Evolutionary conservation across 2,797 vertebrate genomes (phyloP).

Genomic region (Phrynocephalus forsythii): DNA sequence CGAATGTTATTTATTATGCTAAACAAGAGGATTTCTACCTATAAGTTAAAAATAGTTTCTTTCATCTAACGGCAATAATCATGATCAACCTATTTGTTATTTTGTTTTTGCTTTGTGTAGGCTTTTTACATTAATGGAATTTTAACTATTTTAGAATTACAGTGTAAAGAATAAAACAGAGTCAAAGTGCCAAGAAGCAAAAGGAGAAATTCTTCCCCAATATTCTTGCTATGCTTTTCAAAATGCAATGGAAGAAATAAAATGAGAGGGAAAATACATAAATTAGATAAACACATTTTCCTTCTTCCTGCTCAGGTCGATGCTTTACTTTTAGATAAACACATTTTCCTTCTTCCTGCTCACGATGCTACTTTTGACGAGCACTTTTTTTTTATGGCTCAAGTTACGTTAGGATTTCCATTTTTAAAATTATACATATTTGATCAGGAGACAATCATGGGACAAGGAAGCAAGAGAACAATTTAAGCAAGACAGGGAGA

Average conservation of each 20-base stretch:
- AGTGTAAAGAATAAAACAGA: background rate
- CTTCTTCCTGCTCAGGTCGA: background rate
- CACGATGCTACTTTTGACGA: background rate
- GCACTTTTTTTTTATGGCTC: background rate
- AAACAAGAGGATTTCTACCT: background rate
- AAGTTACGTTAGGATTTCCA: background rate
- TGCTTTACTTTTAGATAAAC: background rate
- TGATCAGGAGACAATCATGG: background rate
- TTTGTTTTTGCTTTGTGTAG: too few relatives aligned
- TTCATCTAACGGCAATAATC: background rate
- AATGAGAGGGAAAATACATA: background rate
- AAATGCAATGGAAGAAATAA: background rate
- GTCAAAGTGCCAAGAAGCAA: background rate
- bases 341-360: background rate
- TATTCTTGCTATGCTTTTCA: conserved; percentile 3
- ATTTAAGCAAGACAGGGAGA: background rate
- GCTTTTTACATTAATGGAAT: background rate
- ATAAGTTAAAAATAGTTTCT: background rate
- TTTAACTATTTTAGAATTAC: background rate
- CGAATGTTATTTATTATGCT: too few relatives aligned
- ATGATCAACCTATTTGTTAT: background rate
- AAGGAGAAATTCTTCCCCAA: background rate
- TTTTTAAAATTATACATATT: background rate
- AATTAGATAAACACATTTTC: background rate
- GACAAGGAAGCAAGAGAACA: background rate